Conservation (phyloP, 2,888 invertebrate genomes). For the Mantis religiosa region DNA sequence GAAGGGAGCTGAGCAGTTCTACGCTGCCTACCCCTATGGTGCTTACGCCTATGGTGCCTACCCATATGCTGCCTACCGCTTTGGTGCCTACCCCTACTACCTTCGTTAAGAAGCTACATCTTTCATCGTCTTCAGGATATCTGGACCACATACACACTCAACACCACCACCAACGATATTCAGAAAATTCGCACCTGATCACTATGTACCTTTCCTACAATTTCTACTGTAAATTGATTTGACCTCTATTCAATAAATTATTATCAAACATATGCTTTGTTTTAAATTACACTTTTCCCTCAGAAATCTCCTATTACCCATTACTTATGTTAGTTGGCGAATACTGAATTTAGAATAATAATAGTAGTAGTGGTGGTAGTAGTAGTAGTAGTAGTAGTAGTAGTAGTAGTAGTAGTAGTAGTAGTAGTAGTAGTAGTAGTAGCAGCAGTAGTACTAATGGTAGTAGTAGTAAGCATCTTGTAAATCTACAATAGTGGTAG, state of each 20-base stretch:
- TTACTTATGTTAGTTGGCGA: no score
- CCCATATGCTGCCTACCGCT: neutral
- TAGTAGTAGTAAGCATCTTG: no score
- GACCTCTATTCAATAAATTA: neutral
- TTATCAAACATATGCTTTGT: neutral
- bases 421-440: no score
- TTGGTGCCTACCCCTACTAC: neutral
- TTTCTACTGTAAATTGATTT: neutral
- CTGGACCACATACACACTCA: neutral
- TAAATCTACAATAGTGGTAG: no score
- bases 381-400: no score
- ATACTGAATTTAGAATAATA: no score
- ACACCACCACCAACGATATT: neutral
- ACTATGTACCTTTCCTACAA: neutral
- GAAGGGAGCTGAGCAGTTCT: neutral
- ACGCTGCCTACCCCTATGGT: neutral
- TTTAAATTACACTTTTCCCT: neutral
- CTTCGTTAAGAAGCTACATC: neutral
- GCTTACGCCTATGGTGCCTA: neutral
- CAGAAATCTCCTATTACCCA: neutral
- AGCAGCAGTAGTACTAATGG: no score
- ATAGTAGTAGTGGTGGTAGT: no score
- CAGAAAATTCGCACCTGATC: neutral
- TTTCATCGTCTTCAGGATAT: neutral
- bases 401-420: no score